These are phyloP conservation scores for Leuciscus waleckii DNA, from an alignment of 2,797 vertebrate species.

Conservation along the genomic window DNA sequence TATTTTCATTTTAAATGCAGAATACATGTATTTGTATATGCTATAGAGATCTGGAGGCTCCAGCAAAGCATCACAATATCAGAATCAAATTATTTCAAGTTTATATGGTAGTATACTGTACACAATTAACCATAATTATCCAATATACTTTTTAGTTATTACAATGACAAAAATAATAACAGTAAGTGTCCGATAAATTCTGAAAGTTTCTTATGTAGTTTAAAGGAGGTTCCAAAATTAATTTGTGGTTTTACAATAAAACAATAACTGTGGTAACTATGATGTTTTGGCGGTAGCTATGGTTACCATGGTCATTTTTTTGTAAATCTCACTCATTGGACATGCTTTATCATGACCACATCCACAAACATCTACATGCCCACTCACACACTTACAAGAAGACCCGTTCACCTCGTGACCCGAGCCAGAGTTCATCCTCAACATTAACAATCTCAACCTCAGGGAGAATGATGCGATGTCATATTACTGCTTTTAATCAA, in stretches of 20 bases:
- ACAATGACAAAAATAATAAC: not conserved
- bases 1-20: not conserved
- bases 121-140: not conserved
- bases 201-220: not conserved
- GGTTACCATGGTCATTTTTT: conserved; percentile 28
- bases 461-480: not conserved
- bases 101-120: not conserved
- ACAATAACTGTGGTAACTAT: not conserved
- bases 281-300: conserved; percentile 9
- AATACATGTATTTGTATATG: not conserved
- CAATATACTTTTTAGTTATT: not conserved
- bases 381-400: not conserved
- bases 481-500: not conserved
- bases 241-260: conserved; percentile 10
- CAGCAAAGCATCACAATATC: not conserved
- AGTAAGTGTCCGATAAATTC: not conserved
- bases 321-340: conserved; percentile 32
- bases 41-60: not conserved
- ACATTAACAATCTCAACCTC: not conserved
- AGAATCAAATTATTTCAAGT: not conserved
- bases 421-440: not conserved
- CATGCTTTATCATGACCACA: conserved; percentile 51
- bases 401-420: not conserved
- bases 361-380: conserved; percentile 16
- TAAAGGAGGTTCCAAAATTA: not conserved